Base-by-base conservation (phyloP, 2,888 invertebrate genomes). In the Tigriopus californicus region DNA sequence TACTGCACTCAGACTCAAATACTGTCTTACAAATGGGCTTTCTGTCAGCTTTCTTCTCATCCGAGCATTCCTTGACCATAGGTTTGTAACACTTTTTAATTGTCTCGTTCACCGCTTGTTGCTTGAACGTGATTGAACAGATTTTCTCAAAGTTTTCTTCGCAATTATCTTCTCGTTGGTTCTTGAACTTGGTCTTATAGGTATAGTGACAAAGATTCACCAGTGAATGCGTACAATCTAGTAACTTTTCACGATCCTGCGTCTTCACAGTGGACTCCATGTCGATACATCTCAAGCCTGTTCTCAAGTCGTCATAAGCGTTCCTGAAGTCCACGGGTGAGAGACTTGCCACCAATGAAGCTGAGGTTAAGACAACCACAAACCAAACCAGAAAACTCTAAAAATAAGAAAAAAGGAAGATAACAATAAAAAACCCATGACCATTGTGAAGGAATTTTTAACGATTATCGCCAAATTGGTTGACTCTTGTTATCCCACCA, bases 131-230 rank as follows among this genome's bases (percentile, higher is more conserved):
- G 20, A 57, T 57, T 10, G 22, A 20, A n/a, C 57, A 57, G 11
- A 46, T 57, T 22, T 57, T 57, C 41, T 57, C 57, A 25, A 41
- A 55, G 41, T 55, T 40, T 15, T 55, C 55, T 25, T 55, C 41
- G n/a, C 55, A 55, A 15, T 55, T 15, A 2, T 55, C 55, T 13
- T 41, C 41, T 2, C 55, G 40, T 15, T 55, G 55, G 41, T 40
- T 25, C 10, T 18, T 57, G 46, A 57, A 57, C 12, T 25, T 44
- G 6, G 57, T 57, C 22, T 46, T 22, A 47, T 57, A 57, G 24
- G 46, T 57, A 33, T 57, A 57, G 6, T 57, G 57, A 25, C 57
- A 57, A 20, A 57, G 46, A 25, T 57, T 57, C 24, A 57, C 46
- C 15, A 22, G 8, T 22, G 41, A 41, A 25, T 57, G 57, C 6